Percentiles rank a stretch among this genome's conserved stretches.
phyloP scores from a whole-genome alignment of 2,888 invertebrate species.

The Keiferia lycopersicella region DNA sequence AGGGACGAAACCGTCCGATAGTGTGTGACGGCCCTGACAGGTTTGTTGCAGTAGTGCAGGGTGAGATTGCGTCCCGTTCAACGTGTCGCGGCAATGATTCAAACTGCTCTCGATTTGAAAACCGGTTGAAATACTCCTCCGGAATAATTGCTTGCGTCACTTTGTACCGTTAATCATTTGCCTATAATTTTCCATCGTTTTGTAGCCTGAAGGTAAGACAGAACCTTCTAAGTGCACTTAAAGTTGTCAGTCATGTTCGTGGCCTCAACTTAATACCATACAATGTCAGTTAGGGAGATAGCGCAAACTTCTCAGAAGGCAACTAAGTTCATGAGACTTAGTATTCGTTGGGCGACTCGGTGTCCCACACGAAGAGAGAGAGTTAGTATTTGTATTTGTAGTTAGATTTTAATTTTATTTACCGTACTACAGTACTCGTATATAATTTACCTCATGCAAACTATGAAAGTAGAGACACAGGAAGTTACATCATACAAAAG shows the following conservation, averaged over 20 bases:
- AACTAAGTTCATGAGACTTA: too few relatives aligned
- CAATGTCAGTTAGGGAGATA: too few relatives aligned
- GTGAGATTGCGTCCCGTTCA: slow-evolving; percentile 54
- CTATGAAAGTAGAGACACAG: slow-evolving; percentile 6
- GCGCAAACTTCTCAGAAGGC: too few relatives aligned
- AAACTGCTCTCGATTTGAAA: slow-evolving; percentile 50
- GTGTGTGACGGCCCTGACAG: slow-evolving; percentile 28
- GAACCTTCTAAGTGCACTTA: not conserved
- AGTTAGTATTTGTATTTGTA: too few relatives aligned
- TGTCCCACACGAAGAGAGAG: too few relatives aligned
- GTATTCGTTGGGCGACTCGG: too few relatives aligned
- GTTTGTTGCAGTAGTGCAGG: slow-evolving; percentile 43
- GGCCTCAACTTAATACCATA: not conserved
- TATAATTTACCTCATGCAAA: not conserved
- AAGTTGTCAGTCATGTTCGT: not conserved
- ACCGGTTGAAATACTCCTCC: slow-evolving; percentile 50
- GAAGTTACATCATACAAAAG: not conserved
- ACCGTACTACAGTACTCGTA: not conserved
- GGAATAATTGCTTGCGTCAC: slow-evolving; percentile 53
- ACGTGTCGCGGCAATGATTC: slow-evolving; percentile 56
- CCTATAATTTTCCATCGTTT: slow-evolving; percentile 35
- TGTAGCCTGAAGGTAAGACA: not conserved
- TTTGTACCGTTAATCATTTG: slow-evolving; percentile 37
- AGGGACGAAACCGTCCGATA: too few relatives aligned
- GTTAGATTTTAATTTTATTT: not conserved